Percentiles rank a stretch among this genome's conserved stretches.
These are phyloP conservation scores for Tyrannus savana DNA, from an alignment of 2,113 vertebrate species.

Conservation along the genomic window DNA sequence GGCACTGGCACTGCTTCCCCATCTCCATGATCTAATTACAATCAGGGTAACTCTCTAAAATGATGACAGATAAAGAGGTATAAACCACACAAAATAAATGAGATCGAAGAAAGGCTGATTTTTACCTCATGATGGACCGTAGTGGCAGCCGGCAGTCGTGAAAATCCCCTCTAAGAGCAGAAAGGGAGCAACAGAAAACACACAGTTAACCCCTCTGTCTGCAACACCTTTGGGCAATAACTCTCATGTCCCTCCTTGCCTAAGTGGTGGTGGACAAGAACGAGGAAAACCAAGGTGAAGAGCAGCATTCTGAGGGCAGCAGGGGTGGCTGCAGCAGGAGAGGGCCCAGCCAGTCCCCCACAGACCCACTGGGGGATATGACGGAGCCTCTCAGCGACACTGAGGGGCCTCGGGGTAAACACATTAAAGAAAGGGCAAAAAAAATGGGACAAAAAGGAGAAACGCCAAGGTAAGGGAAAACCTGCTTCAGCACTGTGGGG, in stretches of 20 bases:
- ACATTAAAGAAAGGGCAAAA: not conserved
- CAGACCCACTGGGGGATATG: rapidly evolving
- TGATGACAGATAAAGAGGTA: rapidly evolving
- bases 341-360: rapidly evolving
- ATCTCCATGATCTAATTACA: not conserved
- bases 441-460: not conserved
- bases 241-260: not conserved
- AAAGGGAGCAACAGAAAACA: not conserved
- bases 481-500: not conserved
- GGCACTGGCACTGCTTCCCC: rapidly evolving
- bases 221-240: not conserved
- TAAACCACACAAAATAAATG: not conserved
- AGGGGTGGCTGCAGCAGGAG: too few relatives aligned
- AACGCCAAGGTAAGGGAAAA: not conserved
- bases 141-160: rapidly evolving
- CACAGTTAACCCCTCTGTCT: too few relatives aligned
- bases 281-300: rapidly evolving
- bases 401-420: rapidly evolving
- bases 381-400: rapidly evolving
- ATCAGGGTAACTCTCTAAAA: not conserved
- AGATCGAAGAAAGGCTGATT: not conserved
- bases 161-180: not conserved
- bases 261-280: rapidly evolving
- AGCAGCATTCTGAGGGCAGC: not conserved
- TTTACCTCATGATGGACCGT: rapidly evolving